Evolutionary conservation across 2,888 invertebrate species (phyloP).

Genomic region (Oxytorus armatus): DNA sequence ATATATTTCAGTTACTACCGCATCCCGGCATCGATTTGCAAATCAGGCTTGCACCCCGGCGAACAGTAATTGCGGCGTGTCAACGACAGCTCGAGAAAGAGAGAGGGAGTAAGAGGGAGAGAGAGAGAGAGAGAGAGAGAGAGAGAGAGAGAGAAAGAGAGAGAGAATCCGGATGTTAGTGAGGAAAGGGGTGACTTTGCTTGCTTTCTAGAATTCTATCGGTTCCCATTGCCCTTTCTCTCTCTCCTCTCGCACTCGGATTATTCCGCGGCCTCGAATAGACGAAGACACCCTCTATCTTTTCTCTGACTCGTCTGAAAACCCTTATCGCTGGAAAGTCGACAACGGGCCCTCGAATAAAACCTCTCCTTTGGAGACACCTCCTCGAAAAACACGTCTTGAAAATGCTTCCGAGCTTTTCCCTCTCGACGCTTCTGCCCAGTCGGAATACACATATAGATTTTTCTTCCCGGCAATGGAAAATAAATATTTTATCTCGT

Average conservation of each 20-base stretch:
- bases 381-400: conserved; percentile 19
- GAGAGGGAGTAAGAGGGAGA: conserved; percentile 3
- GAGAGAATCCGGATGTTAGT: not conserved
- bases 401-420: conserved; percentile 34
- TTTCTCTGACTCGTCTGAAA: conserved; percentile 28
- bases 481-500: not conserved
- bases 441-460: conserved; percentile 19
- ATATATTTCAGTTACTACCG: conserved; percentile 35
- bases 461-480: conserved; percentile 5
- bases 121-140: conserved; percentile 20
- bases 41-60: conserved; percentile 57
- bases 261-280: conserved; percentile 46
- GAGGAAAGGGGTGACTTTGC: conserved; percentile 35
- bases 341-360: conserved; percentile 56
- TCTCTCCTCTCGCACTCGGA: conserved; percentile 34
- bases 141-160: conserved; percentile 12
- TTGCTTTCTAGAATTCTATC: conserved; percentile 60
- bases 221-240: conserved; percentile 30
- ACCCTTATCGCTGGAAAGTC: conserved; percentile 59
- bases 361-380: conserved; percentile 43
- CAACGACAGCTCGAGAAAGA: conserved; percentile 58
- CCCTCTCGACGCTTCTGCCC: conserved; percentile 20
- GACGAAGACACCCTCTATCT: conserved; percentile 40
- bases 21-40: conserved; percentile 56
- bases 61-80: conserved; percentile 68